Base-by-base conservation (phyloP, 2,113 vertebrate genomes). In the Rattus norvegicus region DNA sequence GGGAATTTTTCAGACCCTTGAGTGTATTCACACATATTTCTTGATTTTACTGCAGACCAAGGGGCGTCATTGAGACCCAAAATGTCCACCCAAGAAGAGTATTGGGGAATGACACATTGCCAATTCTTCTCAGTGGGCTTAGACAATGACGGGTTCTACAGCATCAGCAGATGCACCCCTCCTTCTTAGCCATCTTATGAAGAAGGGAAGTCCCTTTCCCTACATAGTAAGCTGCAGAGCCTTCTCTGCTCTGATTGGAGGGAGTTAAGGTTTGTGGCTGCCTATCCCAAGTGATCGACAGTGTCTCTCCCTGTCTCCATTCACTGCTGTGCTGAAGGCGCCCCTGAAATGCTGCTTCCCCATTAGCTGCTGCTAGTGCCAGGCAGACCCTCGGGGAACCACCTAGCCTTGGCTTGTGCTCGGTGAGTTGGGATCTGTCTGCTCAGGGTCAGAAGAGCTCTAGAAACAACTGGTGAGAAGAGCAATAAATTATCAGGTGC, bases 1-100 rank as follows among this genome's bases (percentile, higher is more conserved):
- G 98, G 97, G 97, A 96, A 97, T 96, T 96, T 97, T 98, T 96
- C 97, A 95, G 98, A 95, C 95, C 98, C 97, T 96, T 97, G 97
- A 96, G 95, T 97, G 93, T 97, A 95, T 33, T 73, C 76, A 83
- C 96, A 97, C 95, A 95, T 91, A 94, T 97, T 98, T 97, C 97
- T 96, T 96, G 95, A 79, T 76, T 93, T 95, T 97, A 88, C 96
- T 97, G 43, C 94, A 97, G 77, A 96, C 97, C 72, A 43, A 84
- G 86, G 76, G 43, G 70, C 85, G 77, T 75, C 85, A 19, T 67
- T 81, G 81, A 59, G 92, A 96, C 96, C 94, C 91, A 93, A 94
- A 84, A 72, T 80, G 93, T 97, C 97, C 95, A 96, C 95, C 84
- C 59, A 94, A 88, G 93, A 97, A 93, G 59, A 91, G 19, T 91